Percentiles rank a stretch among this genome's conserved stretches.
These are phyloP conservation scores for Pygmarrhopalites habei DNA, from an alignment of 1,140 invertebrate species.

Conservation along the genomic window DNA sequence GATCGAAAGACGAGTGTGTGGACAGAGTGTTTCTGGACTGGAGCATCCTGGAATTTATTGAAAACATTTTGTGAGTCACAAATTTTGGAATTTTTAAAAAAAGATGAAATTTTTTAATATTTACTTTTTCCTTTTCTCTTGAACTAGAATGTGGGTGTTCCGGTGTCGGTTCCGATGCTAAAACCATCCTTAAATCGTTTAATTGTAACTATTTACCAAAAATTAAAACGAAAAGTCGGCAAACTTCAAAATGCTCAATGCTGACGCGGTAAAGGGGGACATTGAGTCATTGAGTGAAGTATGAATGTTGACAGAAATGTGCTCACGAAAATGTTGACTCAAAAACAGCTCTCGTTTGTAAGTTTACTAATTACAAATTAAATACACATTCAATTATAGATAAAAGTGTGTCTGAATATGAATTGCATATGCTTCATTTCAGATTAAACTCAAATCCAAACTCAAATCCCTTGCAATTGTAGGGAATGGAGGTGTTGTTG, in stretches of 20 bases:
- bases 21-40: too few species aligned
- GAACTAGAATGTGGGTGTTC: not conserved
- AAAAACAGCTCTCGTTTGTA: slow-evolving; percentile 13
- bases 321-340: slow-evolving; percentile 10
- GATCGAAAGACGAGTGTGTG: too few species aligned
- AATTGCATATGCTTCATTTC: not conserved
- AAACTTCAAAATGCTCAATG: not conserved
- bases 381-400: not conserved
- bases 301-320: too few species aligned
- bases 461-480: slow-evolving; percentile 46
- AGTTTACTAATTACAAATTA: not conserved
- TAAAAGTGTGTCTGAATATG: not conserved
- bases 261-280: not conserved
- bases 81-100: not conserved
- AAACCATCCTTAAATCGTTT: not conserved
- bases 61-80: not conserved
- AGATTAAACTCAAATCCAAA: not conserved
- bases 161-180: not conserved
- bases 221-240: not conserved
- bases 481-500: slow-evolving; percentile 51
- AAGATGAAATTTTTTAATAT: not conserved
- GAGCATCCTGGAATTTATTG: not conserved
- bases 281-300: too few species aligned
- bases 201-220: not conserved
- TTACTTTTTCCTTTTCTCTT: slow-evolving; percentile 4